Conservation (phyloP, 2,888 invertebrate species). For the Microchrysa polita region DNA sequence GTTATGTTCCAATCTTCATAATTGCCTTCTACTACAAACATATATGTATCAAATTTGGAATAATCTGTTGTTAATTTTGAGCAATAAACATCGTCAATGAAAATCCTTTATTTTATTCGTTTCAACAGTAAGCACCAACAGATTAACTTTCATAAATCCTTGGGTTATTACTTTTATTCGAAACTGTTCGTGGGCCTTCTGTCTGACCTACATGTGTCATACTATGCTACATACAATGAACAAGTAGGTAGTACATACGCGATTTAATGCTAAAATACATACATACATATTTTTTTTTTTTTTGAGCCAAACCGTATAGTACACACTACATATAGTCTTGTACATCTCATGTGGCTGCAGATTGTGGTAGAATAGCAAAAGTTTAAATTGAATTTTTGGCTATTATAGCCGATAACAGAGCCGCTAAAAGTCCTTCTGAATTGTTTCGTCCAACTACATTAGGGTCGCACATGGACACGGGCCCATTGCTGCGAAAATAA, state of each 20-base stretch:
- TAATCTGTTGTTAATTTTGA: no score
- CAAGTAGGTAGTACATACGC: slow-evolving; percentile 2
- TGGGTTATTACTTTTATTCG: background rate
- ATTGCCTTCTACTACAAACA: no score
- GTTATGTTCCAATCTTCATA: no score
- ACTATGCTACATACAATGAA: background rate
- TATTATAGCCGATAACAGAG: slow-evolving; percentile 32
- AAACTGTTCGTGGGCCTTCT: background rate
- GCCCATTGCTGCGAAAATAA: slow-evolving; percentile 5
- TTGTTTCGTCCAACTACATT: slow-evolving; percentile 24
- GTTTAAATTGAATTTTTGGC: slow-evolving; percentile 43
- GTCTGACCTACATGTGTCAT: background rate
- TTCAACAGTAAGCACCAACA: no score
- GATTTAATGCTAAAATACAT: slow-evolving; percentile 1
- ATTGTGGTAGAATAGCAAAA: slow-evolving; percentile 34
- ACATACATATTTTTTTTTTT: background rate
- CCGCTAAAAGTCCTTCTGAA: slow-evolving; percentile 30
- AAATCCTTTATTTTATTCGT: no score
- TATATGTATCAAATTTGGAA: no score
- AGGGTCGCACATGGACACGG: background rate
- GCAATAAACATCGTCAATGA: no score
- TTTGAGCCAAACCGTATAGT: background rate
- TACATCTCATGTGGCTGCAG: slow-evolving; percentile 17
- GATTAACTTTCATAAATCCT: background rate
- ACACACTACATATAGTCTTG: background rate